Evolutionary conservation across 2,888 invertebrate genomes (phyloP), one percentile per base, ranked within the genome.

Genomic region (Diaprepes abbreviatus): DNA sequence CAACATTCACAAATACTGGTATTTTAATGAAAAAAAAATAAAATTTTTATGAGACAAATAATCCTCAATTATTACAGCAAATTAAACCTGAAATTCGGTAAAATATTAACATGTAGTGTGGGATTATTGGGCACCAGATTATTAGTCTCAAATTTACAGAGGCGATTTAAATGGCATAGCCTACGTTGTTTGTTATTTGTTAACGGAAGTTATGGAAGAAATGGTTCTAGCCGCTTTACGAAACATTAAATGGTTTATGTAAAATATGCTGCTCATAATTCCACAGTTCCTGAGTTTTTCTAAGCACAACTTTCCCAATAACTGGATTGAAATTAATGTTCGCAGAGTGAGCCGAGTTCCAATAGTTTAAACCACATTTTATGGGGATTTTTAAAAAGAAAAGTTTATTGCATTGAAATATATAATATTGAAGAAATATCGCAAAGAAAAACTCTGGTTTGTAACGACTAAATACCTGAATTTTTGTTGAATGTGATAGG

Each of bases 41-140:
- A 9, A 7, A 48, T 48, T 19, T 9, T n/a, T 19, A 48, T 19
- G 5, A n/a, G 21, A 2, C 5, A 16, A 5, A 48, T 9, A 16
- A 48, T 17, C 48, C 80, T 88, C 87, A 54, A 7, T n/a, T 31
- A 28, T 7, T 33, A 33, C 6, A 21, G 6, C 2, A 54, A 54
- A 31, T 14, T 6, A 54, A 6, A 17, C 31, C 54, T 31, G 28
- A 54, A 54, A 54, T 54, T 33, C 4, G 54, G 28, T 31, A 54
- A 28, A 24, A n/a, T 2, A 24, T 33, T 24, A 54, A 54, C 31
- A 17, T 54, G 6, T 54, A 31, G 54, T 2, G 28, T 54, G 54
- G 6, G 12, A 21, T 54, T 28, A 24, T 54, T n/a, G 31, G 16
- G 7, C 9, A 17, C 6, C 9, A 50, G 50, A 19, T 50, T 7